Evolutionary conservation across 2,797 vertebrate species (phyloP).

Genomic region (Rhynchotus rufescens): DNA sequence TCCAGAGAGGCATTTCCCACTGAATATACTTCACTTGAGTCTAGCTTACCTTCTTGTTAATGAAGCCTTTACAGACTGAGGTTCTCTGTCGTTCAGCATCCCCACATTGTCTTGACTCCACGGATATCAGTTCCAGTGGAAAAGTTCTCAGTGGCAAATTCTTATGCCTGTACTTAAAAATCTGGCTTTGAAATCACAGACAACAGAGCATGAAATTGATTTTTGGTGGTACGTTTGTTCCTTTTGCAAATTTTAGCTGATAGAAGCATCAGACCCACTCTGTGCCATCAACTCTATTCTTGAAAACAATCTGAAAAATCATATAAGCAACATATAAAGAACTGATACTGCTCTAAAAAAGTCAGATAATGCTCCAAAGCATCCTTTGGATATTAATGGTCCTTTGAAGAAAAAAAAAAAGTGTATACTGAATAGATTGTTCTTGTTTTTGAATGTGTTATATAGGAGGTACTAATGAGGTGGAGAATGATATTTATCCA

Average conservation of each 20-base stretch:
- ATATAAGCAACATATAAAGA: accelerated
- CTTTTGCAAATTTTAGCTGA: not conserved
- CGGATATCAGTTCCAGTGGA: not conserved
- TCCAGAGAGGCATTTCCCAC: not conserved
- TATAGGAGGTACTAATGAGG: not conserved
- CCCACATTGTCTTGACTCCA: not conserved
- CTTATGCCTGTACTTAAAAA: not conserved
- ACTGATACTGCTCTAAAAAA: not conserved
- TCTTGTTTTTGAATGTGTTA: not conserved
- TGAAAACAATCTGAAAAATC: not conserved
- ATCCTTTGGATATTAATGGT: not conserved
- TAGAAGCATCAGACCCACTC: not conserved
- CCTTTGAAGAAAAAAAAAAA: not conserved
- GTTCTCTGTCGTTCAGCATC: not conserved
- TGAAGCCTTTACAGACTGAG: not conserved
- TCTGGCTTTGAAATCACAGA: accelerated
- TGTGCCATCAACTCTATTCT: not conserved
- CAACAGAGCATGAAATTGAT: not conserved
- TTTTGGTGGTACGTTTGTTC: not conserved
- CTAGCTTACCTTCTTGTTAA: not conserved
- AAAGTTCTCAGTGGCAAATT: not conserved
- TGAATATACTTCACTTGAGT: not conserved
- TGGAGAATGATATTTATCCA: not conserved
- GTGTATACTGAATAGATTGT: not conserved
- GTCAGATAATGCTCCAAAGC: not conserved